Percentiles rank a stretch among this genome's conserved stretches.
Conservation (phyloP, 2,888 invertebrate genomes). For the Erebia epiphron region DNA sequence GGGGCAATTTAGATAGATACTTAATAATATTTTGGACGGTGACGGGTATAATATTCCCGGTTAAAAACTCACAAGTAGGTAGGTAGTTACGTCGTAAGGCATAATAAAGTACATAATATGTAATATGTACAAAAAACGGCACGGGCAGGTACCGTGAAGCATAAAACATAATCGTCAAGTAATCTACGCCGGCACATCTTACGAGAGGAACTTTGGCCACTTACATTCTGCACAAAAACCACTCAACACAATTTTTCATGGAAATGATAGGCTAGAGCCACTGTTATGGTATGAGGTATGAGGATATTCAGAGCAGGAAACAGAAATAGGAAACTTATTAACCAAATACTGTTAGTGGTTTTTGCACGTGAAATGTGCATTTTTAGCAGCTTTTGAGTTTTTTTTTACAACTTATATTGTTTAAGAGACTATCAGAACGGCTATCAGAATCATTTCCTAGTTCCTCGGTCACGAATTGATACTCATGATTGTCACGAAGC, state of each 20-base stretch:
- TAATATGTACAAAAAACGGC: slow-evolving; percentile 40
- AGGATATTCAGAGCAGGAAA: not conserved
- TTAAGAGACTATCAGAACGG: slow-evolving; percentile 1
- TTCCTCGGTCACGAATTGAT: slow-evolving; percentile 53
- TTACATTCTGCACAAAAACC: slow-evolving; percentile 14
- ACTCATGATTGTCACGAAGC: slow-evolving; percentile 57
- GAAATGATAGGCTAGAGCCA: not conserved
- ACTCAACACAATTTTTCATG: not conserved
- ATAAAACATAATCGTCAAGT: slow-evolving; percentile 35
- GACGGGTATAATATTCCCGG: not conserved
- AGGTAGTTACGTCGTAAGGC: slow-evolving; percentile 31
- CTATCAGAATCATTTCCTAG: slow-evolving; percentile 57
- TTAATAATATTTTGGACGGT: not conserved
- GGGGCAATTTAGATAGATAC: not conserved
- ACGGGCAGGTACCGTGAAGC: slow-evolving; percentile 50
- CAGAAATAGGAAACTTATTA: too few relatives aligned
- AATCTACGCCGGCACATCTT: slow-evolving; percentile 10
- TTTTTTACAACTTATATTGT: not conserved
- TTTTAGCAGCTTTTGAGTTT: too few relatives aligned
- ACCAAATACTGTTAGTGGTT: too few relatives aligned
- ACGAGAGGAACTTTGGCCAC: slow-evolving; percentile 10
- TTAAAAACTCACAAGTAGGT: slow-evolving; percentile 26
- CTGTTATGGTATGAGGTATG: too few relatives aligned
- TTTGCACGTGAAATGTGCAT: too few relatives aligned
- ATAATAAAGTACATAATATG: slow-evolving; percentile 35